Percentiles rank a stretch among this genome's conserved stretches.
phyloP scores from a whole-genome alignment of 1,140 invertebrate species.

The Drosophila fuyamai region DNA sequence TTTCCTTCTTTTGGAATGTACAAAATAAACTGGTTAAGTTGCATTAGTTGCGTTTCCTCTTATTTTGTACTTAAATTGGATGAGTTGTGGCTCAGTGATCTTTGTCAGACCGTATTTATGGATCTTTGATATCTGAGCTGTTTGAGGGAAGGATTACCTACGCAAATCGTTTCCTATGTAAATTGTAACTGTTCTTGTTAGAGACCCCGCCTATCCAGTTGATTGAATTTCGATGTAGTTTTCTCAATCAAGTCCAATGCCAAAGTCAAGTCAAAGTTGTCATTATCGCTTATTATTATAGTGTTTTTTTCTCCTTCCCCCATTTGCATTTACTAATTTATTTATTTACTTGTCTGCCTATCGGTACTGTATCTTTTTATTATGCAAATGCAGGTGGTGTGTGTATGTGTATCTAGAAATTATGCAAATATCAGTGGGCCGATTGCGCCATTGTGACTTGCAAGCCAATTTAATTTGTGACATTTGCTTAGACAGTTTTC shows the following conservation, averaged over 20 bases:
- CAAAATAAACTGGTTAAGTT: no score
- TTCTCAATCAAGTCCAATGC: slow-evolving; percentile 49
- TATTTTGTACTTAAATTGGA: no score
- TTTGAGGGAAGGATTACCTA: slow-evolving; percentile 21
- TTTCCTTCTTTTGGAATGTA: no score
- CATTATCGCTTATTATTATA: slow-evolving; percentile 58
- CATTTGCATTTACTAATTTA: slow-evolving; percentile 56
- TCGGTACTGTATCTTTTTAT: slow-evolving; percentile 53
- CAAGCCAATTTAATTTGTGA: slow-evolving; percentile 75
- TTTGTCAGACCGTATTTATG: neutral
- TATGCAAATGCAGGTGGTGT: slow-evolving; percentile 45
- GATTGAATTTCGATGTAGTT: slow-evolving; percentile 67
- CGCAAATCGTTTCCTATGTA: slow-evolving; percentile 16
- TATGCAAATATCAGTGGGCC: slow-evolving; percentile 75
- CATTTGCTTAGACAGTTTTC: slow-evolving; percentile 71
- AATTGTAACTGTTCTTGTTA: slow-evolving; percentile 3
- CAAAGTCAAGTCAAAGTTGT: slow-evolving; percentile 63
- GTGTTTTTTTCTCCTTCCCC: slow-evolving; percentile 4
- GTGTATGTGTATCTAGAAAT: slow-evolving; percentile 64
- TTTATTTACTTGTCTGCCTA: slow-evolving; percentile 62
- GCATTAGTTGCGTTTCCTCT: no score
- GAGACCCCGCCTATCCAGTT: slow-evolving; percentile 5
- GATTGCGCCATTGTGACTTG: slow-evolving; percentile 54
- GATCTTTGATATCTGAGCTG: neutral
- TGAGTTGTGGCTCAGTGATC: neutral